Base-by-base conservation (phyloP, 2,113 vertebrate genomes). In the Pyxicephalus adspersus region DNA sequence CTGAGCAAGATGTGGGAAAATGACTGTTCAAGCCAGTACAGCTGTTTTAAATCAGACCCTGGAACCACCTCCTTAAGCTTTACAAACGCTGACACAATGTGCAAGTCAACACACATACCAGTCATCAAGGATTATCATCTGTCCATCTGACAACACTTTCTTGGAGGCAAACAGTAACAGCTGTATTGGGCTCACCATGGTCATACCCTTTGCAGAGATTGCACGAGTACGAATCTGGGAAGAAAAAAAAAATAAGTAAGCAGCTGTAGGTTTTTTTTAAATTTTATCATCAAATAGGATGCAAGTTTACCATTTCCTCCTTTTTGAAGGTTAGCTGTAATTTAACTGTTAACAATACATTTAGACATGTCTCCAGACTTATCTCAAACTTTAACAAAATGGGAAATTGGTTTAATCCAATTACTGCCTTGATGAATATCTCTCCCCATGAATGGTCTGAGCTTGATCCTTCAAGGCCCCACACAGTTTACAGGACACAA, bases 171-270 rank as follows among this genome's bases (percentile, higher is more conserved):
- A 98, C 34, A 99, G 94, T 18, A 99, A 91, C 74, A 98, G 93
- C 90, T 99, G 98, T 86, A 99, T 87, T 0, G 96, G 94, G 63
- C 94, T 98, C 86, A 98, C 98, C 87, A 99, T 87, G 0, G 97
- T 99, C 98, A 98, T 99, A 38, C 93, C 93, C 90, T 99, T 99
- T 63, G 97, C 98, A 31, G 97, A 98, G 83, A 99, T 95, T n/a
- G 98, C 97, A 79, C 97, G 86, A 1, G 97, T 99, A 52, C 96
- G 92, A 83, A 99, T 99, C 98, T 98, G 91, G 31, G 77, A 68
- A 80, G 13, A n/a, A 50, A 63, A 84, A 66, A 60, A 72, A 77
- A 15, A 83, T 85, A 8, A 22, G 20, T 20, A 9, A 45, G 38
- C 38, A 45, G 9, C 16, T 17, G n/a, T 38, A 66, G 28, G 9